Conservation (phyloP, 1,140 invertebrate genomes). For the Meloidogyne exigua region DNA sequence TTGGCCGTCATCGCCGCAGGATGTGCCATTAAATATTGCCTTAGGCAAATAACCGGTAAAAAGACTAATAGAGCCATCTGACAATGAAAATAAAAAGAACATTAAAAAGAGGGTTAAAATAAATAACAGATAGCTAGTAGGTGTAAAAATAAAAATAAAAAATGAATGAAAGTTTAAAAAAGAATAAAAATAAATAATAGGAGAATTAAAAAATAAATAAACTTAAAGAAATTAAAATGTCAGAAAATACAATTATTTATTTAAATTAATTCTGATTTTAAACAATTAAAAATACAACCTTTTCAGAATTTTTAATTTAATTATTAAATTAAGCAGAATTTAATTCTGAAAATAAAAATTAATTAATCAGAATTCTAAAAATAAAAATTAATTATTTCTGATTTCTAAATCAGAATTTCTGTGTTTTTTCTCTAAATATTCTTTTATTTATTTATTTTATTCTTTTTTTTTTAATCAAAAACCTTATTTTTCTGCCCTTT, state of each 20-base stretch:
- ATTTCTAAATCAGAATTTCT: too few species aligned
- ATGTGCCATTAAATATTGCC: constrained; percentile 1
- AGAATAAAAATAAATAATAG: too few species aligned
- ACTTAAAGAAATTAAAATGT: too few species aligned
- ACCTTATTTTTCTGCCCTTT: background rate
- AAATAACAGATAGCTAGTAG: background rate
- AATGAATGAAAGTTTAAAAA: background rate
- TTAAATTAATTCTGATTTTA: too few species aligned
- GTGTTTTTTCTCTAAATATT: background rate
- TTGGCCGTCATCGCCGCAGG: background rate
- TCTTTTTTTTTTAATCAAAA: background rate
- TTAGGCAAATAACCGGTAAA: background rate
- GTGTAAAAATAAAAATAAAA: constrained; percentile 2
- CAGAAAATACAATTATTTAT: too few species aligned
- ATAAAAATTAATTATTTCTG: too few species aligned
- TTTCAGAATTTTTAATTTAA: too few species aligned
- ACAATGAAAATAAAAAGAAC: background rate
- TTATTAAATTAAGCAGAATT: too few species aligned
- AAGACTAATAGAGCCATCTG: background rate
- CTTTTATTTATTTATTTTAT: background rate
- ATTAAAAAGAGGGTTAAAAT: background rate
- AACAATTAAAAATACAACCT: too few species aligned
- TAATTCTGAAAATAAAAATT: too few species aligned
- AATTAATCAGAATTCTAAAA: too few species aligned
- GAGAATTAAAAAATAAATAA: too few species aligned